Conservation (phyloP, 2,113 vertebrate genomes). For the Mesitornis unicolor region DNA sequence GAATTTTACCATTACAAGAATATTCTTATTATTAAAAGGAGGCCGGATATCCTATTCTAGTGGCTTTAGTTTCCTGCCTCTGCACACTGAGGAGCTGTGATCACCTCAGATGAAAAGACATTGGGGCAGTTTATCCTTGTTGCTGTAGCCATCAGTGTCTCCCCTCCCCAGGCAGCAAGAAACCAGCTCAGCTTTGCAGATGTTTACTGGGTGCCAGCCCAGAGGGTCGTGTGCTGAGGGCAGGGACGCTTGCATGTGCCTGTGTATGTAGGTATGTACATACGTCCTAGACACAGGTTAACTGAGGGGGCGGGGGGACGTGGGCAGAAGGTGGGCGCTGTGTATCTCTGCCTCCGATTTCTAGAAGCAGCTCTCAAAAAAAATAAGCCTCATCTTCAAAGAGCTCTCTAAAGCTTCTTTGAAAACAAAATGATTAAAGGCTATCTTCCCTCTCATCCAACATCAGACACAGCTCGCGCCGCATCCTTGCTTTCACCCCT, state of each 20-base stretch:
- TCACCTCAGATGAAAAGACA: neutral
- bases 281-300: neutral
- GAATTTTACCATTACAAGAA: neutral
- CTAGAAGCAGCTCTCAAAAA: slow-evolving; percentile 9
- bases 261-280: too few relatives aligned
- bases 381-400: slow-evolving; percentile 59
- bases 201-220: neutral
- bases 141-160: neutral
- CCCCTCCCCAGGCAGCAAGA: neutral
- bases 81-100: rapidly evolving
- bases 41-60: neutral
- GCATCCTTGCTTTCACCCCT: slow-evolving; percentile 40
- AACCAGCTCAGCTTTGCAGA: neutral
- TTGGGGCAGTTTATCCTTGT: neutral
- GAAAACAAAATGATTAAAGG: slow-evolving; percentile 75
- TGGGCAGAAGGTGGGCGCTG: neutral
- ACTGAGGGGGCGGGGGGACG: neutral
- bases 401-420: slow-evolving; percentile 60
- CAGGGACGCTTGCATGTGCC: neutral
- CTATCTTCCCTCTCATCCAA: slow-evolving; percentile 64
- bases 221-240: rapidly evolving
- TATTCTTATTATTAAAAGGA: neutral
- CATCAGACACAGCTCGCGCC: slow-evolving; percentile 61
- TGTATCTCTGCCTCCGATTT: neutral
- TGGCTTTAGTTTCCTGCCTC: neutral